phyloP scores from a whole-genome alignment of 2,888 invertebrate genomes.

The Drosophila merina region DNA sequence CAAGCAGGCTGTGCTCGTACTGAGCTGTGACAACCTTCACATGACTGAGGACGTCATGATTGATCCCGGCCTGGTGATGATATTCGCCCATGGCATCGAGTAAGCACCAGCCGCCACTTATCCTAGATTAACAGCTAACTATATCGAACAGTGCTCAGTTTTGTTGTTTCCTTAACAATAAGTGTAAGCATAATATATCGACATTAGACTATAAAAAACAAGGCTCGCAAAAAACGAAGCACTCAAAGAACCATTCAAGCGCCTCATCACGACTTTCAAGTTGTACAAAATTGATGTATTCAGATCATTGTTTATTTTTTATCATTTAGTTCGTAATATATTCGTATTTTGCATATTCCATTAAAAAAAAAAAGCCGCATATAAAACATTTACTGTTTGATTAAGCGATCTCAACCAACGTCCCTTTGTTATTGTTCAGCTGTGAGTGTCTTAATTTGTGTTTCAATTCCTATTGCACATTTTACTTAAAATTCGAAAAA shows the following conservation, averaged over 20 bases:
- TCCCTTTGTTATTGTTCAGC: conserved; percentile 65
- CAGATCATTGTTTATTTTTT: conserved; percentile 31
- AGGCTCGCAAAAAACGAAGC: conserved; percentile 40
- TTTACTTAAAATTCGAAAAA: conserved; percentile 26
- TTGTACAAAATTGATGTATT: conserved; percentile 57
- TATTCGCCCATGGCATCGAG: conserved; percentile 98
- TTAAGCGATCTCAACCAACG: conserved; percentile 71
- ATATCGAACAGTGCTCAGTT: conserved; percentile 71
- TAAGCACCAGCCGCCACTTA: conserved; percentile 79
- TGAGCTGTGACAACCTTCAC: conserved; percentile 97
- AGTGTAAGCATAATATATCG: conserved; percentile 36
- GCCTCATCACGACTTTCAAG: conserved; percentile 72
- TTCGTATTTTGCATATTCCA: conserved; percentile 53
- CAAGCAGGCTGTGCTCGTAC: conserved; percentile 97
- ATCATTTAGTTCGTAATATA: conserved; percentile 34
- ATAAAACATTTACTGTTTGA: conserved; percentile 31
- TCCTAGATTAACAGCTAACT: conserved; percentile 44
- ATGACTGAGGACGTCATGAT: conserved; percentile 98
- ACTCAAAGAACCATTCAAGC: conserved; percentile 61
- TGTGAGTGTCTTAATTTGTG: conserved; percentile 60
- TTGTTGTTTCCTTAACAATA: conserved; percentile 72
- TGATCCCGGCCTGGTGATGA: conserved; percentile 98
- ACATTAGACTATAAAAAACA: conserved; percentile 26
- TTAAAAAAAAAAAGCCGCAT: conserved; percentile 16
- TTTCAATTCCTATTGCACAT: conserved; percentile 50